These are phyloP conservation scores for Eumacrocentrus americanus DNA, from an alignment of 2,888 invertebrate species.

Conservation along the genomic window DNA sequence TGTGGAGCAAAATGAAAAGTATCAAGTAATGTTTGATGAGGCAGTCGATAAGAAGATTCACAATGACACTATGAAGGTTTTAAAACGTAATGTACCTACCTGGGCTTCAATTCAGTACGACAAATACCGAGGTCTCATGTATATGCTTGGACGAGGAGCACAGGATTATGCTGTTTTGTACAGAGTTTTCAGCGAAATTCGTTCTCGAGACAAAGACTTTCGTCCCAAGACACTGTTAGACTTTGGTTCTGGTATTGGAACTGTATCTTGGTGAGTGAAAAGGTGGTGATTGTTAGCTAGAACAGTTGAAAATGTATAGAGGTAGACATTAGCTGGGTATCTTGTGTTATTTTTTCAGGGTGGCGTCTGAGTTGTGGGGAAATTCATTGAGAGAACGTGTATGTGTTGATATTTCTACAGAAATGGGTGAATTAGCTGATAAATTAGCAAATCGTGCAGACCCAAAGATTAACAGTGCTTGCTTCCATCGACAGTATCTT, in stretches of 20 bases:
- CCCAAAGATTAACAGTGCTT: constrained; percentile 66
- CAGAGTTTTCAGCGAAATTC: constrained; percentile 78
- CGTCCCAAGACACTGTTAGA: constrained; percentile 82
- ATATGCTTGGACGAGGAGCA: constrained; percentile 74
- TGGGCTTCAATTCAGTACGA: constrained; percentile 80
- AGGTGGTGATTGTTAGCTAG: too few relatives aligned
- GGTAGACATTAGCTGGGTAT: too few relatives aligned
- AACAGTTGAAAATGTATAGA: too few relatives aligned
- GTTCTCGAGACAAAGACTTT: constrained; percentile 69
- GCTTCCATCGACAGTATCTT: constrained; percentile 80
- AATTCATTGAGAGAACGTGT: constrained; percentile 79
- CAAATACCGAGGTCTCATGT: constrained; percentile 69
- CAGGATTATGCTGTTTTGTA: constrained; percentile 77
- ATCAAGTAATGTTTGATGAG: too few relatives aligned
- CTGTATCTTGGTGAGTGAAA: constrained; percentile 73
- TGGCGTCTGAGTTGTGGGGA: constrained; percentile 75
- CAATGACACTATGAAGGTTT: constrained; percentile 63
- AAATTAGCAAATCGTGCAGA: constrained; percentile 71
- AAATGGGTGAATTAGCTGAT: constrained; percentile 84
- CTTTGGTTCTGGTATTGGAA: constrained; percentile 91
- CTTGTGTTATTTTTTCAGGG: constrained; percentile 70
- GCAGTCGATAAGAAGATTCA: constrained; percentile 58
- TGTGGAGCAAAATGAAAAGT: constrained; percentile 38
- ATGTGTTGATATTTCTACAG: constrained; percentile 80
- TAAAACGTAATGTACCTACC: too few relatives aligned